Percentiles rank a stretch among this genome's conserved stretches.
Conservation (phyloP, 1,140 invertebrate genomes). For the Heliconius melpomene region DNA sequence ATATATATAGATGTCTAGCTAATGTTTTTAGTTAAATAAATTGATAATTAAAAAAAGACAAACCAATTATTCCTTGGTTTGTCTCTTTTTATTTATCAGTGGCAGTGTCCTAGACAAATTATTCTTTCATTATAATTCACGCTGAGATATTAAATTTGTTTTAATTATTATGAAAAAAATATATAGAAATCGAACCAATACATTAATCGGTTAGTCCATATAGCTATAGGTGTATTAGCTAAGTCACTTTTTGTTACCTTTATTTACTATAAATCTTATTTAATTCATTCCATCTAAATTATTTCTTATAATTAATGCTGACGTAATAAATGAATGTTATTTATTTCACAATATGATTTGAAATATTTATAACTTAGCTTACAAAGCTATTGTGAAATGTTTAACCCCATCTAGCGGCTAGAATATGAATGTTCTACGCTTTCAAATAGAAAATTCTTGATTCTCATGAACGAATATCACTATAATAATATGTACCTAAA, state of each 20-base stretch:
- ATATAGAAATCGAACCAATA: not conserved
- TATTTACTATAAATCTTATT: not conserved
- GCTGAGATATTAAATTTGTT: not conserved
- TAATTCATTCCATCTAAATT: no score
- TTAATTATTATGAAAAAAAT: not conserved
- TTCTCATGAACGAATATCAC: conserved; percentile 4
- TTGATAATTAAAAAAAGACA: no score
- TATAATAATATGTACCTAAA: not conserved
- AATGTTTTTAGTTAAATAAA: no score
- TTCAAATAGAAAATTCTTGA: not conserved
- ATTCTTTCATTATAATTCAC: not conserved
- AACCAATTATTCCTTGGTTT: no score
- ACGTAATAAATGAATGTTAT: not conserved
- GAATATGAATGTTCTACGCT: not conserved
- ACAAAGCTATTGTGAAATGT: not conserved
- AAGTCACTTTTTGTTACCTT: not conserved
- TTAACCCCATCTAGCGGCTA: conserved; percentile 24
- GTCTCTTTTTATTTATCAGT: no score
- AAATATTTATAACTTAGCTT: conserved; percentile 6
- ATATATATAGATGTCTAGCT: no score
- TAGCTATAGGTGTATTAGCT: not conserved
- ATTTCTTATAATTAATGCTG: not conserved
- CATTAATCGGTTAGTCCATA: not conserved
- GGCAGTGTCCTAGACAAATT: not conserved
- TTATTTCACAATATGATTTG: not conserved